Base-by-base conservation (phyloP, 2,797 vertebrate species). In the Micrastur ruficollis region DNA sequence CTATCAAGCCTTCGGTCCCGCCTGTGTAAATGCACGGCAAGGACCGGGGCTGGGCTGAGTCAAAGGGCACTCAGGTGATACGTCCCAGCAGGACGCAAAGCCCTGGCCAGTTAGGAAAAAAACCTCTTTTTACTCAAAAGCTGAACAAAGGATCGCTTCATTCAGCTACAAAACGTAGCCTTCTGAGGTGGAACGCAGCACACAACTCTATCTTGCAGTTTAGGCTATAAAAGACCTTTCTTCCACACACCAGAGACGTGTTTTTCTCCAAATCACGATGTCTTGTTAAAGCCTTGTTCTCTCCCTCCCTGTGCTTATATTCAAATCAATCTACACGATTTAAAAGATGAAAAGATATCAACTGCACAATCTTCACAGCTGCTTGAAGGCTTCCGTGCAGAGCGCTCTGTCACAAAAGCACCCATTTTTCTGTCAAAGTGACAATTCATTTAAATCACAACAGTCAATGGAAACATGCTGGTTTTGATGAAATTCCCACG, bases 11-110 rank as follows among this genome's bases (percentile, higher is more conserved):
- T 2, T 6, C 3, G 8, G 19, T 50, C 26, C 52, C 23, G 8
- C 5, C 23, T 2, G 23, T 3, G 40, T 6, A 25, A 15, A 17
- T 0, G 29, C 0, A 6, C 14, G 11, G 50, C 11, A 2, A 23
- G 31, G 67, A 34, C 21, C 5, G 4, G 0, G 4, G 46, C 31
- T 4, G 36, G 3, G 67, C 38, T 2, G 19, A 40, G 52, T 3
- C 40, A 8, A 27, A 32, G 47, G 47, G 25, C 31, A 2, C 52
- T 16, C 14, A 5, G 62, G 62, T 27, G 84, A 49, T 8, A 4
- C 4, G 1, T 23, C 58, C 76, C 63, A 29, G 62, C 62, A 3
- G 2, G 40, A 66, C 0, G 8, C 72, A 26, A 26, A 47, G n/a
- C 44, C 14, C 22, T 36, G 59, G 40, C 53, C 2, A 1, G 21